These are phyloP conservation scores for Theristicus caerulescens DNA, from an alignment of 2,113 vertebrate genomes.

Conservation along the genomic window DNA sequence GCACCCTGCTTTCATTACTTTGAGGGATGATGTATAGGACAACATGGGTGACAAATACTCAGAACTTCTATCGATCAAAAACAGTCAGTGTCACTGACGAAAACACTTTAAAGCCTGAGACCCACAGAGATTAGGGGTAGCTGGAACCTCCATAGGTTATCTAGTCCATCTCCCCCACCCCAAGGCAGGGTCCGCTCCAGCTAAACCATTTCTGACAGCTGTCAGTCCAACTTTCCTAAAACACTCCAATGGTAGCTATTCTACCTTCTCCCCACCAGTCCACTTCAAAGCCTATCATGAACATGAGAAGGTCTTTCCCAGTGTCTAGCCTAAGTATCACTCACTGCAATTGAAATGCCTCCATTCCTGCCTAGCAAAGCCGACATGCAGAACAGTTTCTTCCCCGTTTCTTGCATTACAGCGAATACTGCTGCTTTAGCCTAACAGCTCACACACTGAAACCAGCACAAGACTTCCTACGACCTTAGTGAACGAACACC, in stretches of 20 bases:
- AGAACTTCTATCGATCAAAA: not conserved
- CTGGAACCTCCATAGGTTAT: not conserved
- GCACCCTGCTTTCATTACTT: not conserved
- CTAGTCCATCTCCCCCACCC: not conserved
- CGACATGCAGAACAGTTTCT: not conserved
- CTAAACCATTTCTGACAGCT: not conserved
- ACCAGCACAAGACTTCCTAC: not conserved
- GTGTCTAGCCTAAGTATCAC: not conserved
- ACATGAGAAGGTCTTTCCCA: not conserved
- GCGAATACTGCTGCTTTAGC: not conserved
- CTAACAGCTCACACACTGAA: not conserved
- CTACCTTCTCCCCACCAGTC: not conserved
- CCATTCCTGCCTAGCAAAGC: not conserved
- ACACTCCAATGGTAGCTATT: not conserved
- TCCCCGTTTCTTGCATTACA: not conserved
- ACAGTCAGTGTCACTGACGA: not conserved
- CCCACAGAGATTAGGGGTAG: not conserved
- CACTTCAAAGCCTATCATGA: not conserved
- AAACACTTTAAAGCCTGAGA: not conserved
- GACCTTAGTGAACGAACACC: not conserved
- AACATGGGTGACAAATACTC: not conserved
- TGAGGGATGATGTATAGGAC: not conserved
- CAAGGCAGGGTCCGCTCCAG: not conserved
- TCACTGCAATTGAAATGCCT: not conserved
- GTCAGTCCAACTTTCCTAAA: not conserved